phyloP scores from a whole-genome alignment of 2,888 invertebrate species.

The Mimas tiliae region DNA sequence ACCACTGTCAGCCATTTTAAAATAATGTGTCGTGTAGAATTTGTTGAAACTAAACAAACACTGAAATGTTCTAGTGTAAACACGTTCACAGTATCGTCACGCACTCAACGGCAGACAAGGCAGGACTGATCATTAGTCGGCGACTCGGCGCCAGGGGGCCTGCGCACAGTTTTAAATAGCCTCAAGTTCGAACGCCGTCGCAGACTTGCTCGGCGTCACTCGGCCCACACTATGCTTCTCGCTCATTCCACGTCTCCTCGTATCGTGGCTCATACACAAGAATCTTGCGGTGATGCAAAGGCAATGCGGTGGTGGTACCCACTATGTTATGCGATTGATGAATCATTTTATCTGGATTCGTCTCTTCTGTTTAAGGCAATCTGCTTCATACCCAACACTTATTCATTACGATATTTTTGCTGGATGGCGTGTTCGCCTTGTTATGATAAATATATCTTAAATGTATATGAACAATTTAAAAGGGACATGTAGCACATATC shows the following conservation, averaged over 20 bases:
- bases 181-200: constrained; percentile 73
- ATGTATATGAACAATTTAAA: neutral
- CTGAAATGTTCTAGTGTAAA: constrained; percentile 77
- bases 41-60: constrained; percentile 81
- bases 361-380: constrained; percentile 72
- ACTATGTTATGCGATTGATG: constrained; percentile 71
- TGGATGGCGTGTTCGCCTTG: constrained; percentile 22
- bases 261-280: constrained; percentile 38
- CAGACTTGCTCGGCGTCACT: constrained; percentile 70
- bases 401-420: constrained; percentile 63
- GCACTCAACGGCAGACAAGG: constrained; percentile 77
- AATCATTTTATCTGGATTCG: constrained; percentile 72
- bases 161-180: constrained; percentile 86
- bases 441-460: neutral
- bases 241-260: constrained; percentile 75
- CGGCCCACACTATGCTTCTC: constrained; percentile 82
- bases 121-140: constrained; percentile 82
- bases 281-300: constrained; percentile 48
- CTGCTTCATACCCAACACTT: constrained; percentile 50
- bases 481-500: neutral
- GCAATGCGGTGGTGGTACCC: constrained; percentile 46
- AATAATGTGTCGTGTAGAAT: constrained; percentile 58
- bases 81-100: constrained; percentile 74
- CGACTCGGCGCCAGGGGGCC: constrained; percentile 82
- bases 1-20: constrained; percentile 92